phyloP scores from a whole-genome alignment of 2,888 invertebrate species.

The Drosophila paranaensis region DNA sequence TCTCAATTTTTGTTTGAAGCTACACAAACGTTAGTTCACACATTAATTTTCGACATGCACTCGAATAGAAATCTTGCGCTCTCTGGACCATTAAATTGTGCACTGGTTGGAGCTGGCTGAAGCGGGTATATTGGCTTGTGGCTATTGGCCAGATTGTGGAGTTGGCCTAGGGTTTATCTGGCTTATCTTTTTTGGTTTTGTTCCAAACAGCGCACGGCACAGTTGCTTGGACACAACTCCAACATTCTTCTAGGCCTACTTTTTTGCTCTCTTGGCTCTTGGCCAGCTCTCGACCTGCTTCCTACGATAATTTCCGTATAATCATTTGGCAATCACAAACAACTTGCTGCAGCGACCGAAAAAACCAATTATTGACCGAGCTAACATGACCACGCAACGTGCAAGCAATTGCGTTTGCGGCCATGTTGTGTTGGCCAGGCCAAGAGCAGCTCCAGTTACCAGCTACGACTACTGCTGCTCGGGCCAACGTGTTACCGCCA shows the following conservation, averaged over 20 bases:
- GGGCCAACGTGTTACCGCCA: conserved; percentile 67
- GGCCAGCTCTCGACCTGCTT: conserved; percentile 43
- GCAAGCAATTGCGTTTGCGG: conserved; percentile 74
- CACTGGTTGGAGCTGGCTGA: not conserved
- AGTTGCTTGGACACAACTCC: not conserved
- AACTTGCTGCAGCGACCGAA: conserved; percentile 54
- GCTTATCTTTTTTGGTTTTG: not conserved
- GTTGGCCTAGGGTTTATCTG: not conserved
- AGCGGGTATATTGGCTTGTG: not conserved
- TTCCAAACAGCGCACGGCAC: not conserved
- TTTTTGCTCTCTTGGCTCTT: conserved; percentile 20
- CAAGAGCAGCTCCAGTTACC: conserved; percentile 7
- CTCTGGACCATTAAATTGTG: not conserved
- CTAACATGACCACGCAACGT: conserved; percentile 76
- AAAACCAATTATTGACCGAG: conserved; percentile 76
- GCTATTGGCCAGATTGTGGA: no score
- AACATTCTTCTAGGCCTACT: not conserved
- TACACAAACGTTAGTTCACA: conserved; percentile 46
- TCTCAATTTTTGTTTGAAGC: conserved; percentile 30
- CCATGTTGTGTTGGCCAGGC: conserved; percentile 39
- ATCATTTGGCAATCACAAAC: conserved; percentile 78
- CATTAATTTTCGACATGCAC: conserved; percentile 40
- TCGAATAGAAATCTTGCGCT: conserved; percentile 1
- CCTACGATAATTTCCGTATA: conserved; percentile 59
- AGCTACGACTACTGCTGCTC: not conserved